Evolutionary conservation across 2,888 invertebrate species (phyloP), one percentile per base, ranked within the genome.

Genomic region (Capitulum mitella): DNA sequence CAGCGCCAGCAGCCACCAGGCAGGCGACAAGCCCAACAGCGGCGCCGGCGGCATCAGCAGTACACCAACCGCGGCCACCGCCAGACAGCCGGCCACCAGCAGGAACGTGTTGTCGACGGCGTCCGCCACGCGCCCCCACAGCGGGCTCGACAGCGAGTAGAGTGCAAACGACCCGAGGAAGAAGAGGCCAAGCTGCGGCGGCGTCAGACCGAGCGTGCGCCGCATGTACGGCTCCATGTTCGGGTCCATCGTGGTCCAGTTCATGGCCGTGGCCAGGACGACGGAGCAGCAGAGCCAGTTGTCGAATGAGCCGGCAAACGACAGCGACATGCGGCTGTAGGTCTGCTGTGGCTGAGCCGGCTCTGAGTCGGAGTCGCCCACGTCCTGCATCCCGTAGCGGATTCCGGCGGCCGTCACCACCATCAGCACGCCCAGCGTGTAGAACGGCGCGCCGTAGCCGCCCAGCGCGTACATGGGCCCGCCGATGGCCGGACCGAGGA

Each of bases 211-310:
- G 10, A 58, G n/a, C 29, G 58, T 10, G 10, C 10, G 1, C n/a
- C n/a, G 58, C 6, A n/a, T 29, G 29, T 58, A 58, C 10, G 58
- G 58, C 58, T 26, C 58, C n/a, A 58, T 6, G 58, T n/a, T n/a
- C 6, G 58, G n/a, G 58, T 8, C 29, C n/a, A 58, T 5, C 10
- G 58, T 12, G n/a, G n/a, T 29, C n/a, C 26, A n/a, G 29, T 54
- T n/a, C 54, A 54, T 54, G n/a, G 54, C 54, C n/a, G n/a, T n/a
- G 22, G n/a, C 54, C n/a, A 58, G 58, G 6, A 58, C 58, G n/a
- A 58, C 58, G 58, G n/a, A n/a, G 58, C 58, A 58, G 58, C 58
- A 58, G n/a, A 58, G n/a, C 58, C 58, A 58, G 58, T 5, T n/a
- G n/a, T 58, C 58, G n/a, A 6, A n/a, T 10, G n/a, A 5, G 58